Evolutionary conservation across 2,113 vertebrate genomes (phyloP).

Genomic region (Atrichornis clamosus): DNA sequence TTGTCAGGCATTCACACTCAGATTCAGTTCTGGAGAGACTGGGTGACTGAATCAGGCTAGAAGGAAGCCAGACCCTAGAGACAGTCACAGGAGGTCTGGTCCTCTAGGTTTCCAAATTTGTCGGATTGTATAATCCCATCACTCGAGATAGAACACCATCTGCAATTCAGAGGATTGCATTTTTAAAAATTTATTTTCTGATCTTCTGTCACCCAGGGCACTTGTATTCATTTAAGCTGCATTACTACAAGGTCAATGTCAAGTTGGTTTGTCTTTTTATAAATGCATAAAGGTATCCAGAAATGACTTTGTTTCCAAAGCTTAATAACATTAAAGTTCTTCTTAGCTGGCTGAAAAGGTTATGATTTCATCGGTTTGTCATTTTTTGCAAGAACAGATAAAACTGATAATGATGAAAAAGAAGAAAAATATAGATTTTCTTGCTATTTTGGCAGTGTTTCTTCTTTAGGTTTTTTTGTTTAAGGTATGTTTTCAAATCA

Average conservation of each 20-base stretch:
- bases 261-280: background rate
- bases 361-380: background rate
- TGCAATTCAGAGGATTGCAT: background rate
- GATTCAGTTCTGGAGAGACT: background rate
- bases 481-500: background rate
- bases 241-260: background rate
- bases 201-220: background rate
- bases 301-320: background rate
- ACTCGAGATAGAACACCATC: background rate
- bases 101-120: background rate
- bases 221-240: background rate
- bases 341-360: background rate
- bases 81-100: rapidly evolving
- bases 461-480: background rate
- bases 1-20: background rate
- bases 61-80: background rate
- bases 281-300: background rate
- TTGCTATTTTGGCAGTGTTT: background rate
- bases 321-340: background rate
- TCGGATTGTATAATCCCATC: background rate
- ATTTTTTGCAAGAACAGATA: background rate
- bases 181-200: background rate
- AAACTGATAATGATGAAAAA: background rate
- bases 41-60: background rate
- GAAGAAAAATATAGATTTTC: background rate